phyloP scores from a whole-genome alignment of 2,113 vertebrate genomes.

The Siniperca chuatsi region DNA sequence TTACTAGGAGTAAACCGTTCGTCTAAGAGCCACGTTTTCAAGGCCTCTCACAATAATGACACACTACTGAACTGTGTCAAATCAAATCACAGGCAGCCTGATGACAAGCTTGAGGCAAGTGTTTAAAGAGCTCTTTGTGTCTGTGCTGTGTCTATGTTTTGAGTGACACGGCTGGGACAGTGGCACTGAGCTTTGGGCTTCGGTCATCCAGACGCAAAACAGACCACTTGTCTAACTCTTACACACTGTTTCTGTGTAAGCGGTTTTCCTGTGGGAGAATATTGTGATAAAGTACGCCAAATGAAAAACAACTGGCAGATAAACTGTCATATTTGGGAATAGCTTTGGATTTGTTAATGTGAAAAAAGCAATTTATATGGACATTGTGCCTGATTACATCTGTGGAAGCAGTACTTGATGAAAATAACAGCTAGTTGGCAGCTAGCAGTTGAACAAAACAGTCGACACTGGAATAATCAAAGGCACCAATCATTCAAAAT shows the following conservation, averaged over 20 bases:
- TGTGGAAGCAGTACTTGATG: not conserved
- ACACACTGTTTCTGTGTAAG: not conserved
- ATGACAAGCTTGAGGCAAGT: slow-evolving; percentile 43
- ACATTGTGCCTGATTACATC: not conserved
- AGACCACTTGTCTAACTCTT: slow-evolving; percentile 17
- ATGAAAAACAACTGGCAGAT: not conserved
- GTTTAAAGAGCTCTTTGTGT: slow-evolving; percentile 64
- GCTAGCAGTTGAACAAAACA: slow-evolving; percentile 23
- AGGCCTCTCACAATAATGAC: slow-evolving; percentile 41
- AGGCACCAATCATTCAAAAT: slow-evolving; percentile 15
- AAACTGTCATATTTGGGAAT: not conserved
- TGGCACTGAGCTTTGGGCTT: slow-evolving; percentile 46
- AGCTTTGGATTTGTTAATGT: not conserved
- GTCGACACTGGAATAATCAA: not conserved
- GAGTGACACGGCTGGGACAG: slow-evolving; percentile 53
- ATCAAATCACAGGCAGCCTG: slow-evolving; percentile 53
- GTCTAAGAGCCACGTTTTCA: slow-evolving; percentile 27
- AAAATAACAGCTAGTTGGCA: slow-evolving; percentile 19
- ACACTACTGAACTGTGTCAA: slow-evolving; percentile 41
- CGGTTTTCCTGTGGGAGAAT: not conserved
- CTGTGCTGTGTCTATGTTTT: slow-evolving; percentile 22
- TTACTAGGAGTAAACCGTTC: slow-evolving; percentile 29
- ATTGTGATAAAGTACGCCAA: not conserved
- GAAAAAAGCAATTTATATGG: not conserved
- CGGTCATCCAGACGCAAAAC: slow-evolving; percentile 47